Base-by-base conservation (phyloP, 2,888 invertebrate genomes). In the Watsonalla cultraria region DNA sequence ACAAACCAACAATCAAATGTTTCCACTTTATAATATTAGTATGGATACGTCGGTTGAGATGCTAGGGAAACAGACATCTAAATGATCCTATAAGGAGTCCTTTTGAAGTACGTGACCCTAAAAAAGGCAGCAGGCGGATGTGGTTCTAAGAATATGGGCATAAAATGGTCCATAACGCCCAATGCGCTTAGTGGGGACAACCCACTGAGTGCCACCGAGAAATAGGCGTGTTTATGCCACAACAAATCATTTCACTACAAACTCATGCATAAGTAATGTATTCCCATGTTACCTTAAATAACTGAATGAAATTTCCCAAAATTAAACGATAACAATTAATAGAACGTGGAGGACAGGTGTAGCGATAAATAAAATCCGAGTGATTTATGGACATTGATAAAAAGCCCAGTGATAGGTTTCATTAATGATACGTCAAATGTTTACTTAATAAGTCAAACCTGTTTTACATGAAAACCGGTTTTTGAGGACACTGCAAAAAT, bases 191-290 rank as follows among this genome's bases (percentile, higher is more conserved):
- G 62, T 60, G 33, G 48, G 52, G 54, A 67, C 66, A 64, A 66
- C 64, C 67, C 69, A 68, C 64, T 61, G 56, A 50, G 47, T 24
- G 4, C 24, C 24, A 24, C 24, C 24, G 24, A 24, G 51, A 53
- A 53, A 53, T 60, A 65, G 72, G 68, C 72, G 71, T 72, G 74
- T 72, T 78, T 78, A 75, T 74, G 65, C 64, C 68, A 64, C 58
- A 56, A 80, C 78, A 80, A 80, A 79, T 80, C 78, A 80, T 77
- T 70, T 55, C 15, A 47, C 57, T 58, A 60, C 69, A 61, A 55
- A 62, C 58, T 66, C 65, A 66, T 69, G 65, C 68, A 66, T 74
- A 68, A 53, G 54, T 68, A 70, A 73, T 68, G 54, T 55, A 46
- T 58, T 60, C 55, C 53, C 48, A 55, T 62, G 68, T 64, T 66